These are phyloP conservation scores for Drosophila testacea DNA, from an alignment of 2,888 invertebrate species.

Conservation along the genomic window DNA sequence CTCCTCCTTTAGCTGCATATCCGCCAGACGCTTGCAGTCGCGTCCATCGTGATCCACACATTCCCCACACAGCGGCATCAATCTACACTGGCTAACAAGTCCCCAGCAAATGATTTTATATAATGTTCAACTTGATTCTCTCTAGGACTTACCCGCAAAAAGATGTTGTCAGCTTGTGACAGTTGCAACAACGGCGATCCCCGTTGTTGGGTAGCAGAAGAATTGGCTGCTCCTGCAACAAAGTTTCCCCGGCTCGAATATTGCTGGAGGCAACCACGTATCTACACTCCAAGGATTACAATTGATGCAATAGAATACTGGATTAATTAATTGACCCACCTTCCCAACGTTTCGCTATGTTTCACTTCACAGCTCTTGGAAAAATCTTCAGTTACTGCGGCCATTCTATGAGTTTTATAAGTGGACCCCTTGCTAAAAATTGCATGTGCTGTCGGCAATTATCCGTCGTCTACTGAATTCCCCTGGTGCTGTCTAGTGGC, in stretches of 20 bases:
- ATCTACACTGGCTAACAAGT: slow-evolving; percentile 85
- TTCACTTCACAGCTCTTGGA: slow-evolving; percentile 77
- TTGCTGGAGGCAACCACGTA: slow-evolving; percentile 85
- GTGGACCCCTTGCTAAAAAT: slow-evolving; percentile 40
- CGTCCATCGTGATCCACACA: slow-evolving; percentile 85
- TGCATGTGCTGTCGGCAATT: slow-evolving; percentile 55
- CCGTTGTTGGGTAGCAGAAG: slow-evolving; percentile 86
- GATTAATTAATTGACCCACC: slow-evolving; percentile 58
- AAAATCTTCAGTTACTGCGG: slow-evolving; percentile 74
- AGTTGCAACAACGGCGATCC: slow-evolving; percentile 86
- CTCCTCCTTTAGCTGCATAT: slow-evolving; percentile 77
- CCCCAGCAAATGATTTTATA: slow-evolving; percentile 12
- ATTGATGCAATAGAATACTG: neutral
- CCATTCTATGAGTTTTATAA: slow-evolving; percentile 41
- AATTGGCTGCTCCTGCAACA: slow-evolving; percentile 87
- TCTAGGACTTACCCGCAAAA: slow-evolving; percentile 78
- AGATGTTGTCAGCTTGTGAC: slow-evolving; percentile 82
- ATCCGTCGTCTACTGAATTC: slow-evolving; percentile 42
- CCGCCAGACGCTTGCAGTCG: slow-evolving; percentile 86
- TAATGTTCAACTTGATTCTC: neutral
- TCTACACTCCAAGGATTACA: slow-evolving; percentile 17
- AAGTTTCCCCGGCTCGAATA: slow-evolving; percentile 86
- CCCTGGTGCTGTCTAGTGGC: neutral
- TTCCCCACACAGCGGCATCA: slow-evolving; percentile 86
- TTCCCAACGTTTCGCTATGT: slow-evolving; percentile 75